These are phyloP conservation scores for Takifugu ocellatus DNA, from an alignment of 2,797 vertebrate species.

Conservation along the genomic window DNA sequence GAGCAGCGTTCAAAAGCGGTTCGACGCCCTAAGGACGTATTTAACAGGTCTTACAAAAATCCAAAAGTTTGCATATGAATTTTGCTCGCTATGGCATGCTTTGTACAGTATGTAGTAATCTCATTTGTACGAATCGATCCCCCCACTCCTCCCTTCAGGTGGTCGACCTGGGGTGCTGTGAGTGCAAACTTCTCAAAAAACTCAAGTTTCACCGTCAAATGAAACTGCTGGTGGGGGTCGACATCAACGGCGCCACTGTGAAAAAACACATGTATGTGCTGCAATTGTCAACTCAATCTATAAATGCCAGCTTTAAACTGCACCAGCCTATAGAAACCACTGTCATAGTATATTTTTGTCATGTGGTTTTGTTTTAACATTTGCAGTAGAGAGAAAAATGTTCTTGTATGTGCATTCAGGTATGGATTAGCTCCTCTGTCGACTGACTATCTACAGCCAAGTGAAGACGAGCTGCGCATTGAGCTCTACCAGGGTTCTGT, in stretches of 20 bases:
- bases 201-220: slow-evolving; percentile 82
- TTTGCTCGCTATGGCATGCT: no score
- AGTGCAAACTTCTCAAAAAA: slow-evolving; percentile 79
- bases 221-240: slow-evolving; percentile 85
- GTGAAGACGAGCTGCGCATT: slow-evolving; percentile 75
- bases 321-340: background rate
- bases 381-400: no score
- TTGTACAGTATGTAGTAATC: no score
- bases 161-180: slow-evolving; percentile 87
- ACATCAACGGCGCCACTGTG: slow-evolving; percentile 73
- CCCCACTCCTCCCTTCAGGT: slow-evolving; percentile 69
- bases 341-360: no score
- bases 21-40: background rate
- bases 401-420: slow-evolving; percentile 60
- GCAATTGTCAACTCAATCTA: background rate
- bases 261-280: slow-evolving; percentile 77
- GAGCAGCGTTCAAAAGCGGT: background rate
- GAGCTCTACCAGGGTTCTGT: slow-evolving; percentile 89
- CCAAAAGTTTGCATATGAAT: no score
- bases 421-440: slow-evolving; percentile 77
- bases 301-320: background rate
- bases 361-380: no score
- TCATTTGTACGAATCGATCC: no score
- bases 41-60: no score
- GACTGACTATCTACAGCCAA: slow-evolving; percentile 82